Conservation (phyloP, 2,113 vertebrate species). For the Panthera uncia region DNA sequence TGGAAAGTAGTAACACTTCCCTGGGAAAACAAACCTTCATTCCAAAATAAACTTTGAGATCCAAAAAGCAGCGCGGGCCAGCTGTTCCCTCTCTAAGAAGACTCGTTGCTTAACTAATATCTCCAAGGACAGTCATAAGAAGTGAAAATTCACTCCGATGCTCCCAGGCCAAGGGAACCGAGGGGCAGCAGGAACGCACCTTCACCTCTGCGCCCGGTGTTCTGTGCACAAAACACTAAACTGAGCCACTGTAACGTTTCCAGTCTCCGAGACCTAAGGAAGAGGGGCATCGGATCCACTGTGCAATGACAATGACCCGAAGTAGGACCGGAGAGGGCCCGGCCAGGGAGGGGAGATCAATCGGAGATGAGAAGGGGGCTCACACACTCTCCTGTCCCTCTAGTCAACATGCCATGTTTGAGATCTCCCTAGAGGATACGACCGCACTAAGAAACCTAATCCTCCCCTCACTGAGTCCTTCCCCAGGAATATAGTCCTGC, state of each 20-base stretch:
- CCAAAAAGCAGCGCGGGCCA: background rate
- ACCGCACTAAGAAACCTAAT: background rate
- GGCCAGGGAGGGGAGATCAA: background rate
- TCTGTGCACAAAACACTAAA: background rate
- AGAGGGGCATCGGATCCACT: background rate
- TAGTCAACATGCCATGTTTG: background rate
- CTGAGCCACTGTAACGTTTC: background rate
- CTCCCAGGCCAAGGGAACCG: background rate
- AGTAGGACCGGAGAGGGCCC: background rate
- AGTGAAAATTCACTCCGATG: background rate
- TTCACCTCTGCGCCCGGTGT: background rate
- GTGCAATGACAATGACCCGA: background rate
- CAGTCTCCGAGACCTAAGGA: background rate
- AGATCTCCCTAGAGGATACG: background rate
- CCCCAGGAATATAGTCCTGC: background rate
- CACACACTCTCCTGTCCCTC: background rate
- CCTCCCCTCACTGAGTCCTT: background rate
- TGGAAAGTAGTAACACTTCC: background rate
- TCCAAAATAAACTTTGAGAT: constrained; percentile 44
- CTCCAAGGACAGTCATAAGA: background rate
- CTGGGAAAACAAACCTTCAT: constrained; percentile 48
- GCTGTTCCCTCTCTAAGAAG: background rate
- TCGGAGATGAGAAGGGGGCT: background rate
- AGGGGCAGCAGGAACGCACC: background rate
- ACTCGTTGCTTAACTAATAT: background rate